Percentiles rank a stretch among this genome's conserved stretches.
These are phyloP conservation scores for Cygnus olor DNA, from an alignment of 2,797 vertebrate genomes.

Conservation along the genomic window DNA sequence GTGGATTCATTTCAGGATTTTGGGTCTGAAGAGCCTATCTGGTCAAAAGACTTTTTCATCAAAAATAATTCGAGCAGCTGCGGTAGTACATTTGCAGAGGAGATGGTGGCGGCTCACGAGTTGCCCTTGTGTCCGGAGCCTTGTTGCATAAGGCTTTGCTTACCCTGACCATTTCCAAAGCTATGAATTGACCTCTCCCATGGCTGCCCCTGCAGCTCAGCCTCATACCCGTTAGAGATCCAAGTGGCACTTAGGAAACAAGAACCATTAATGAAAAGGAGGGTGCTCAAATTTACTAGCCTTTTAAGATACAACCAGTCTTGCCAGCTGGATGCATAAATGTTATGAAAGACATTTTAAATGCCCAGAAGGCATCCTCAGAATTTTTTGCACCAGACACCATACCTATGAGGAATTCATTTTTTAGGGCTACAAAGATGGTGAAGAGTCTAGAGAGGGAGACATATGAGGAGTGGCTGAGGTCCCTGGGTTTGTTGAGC, in stretches of 20 bases:
- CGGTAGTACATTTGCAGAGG: background rate
- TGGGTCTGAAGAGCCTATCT: background rate
- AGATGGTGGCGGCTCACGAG: background rate
- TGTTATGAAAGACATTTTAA: background rate
- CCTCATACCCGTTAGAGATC: background rate
- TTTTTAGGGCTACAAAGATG: background rate
- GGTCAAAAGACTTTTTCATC: background rate
- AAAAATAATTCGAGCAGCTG: background rate
- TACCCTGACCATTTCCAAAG: background rate
- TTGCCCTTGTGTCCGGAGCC: background rate
- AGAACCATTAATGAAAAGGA: background rate
- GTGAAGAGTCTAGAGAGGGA: no score
- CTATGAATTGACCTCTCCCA: background rate
- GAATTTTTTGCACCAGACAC: background rate
- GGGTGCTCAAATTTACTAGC: background rate
- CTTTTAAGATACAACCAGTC: background rate
- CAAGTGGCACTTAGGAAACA: background rate
- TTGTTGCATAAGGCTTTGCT: background rate
- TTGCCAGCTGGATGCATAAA: background rate
- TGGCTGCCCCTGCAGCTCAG: background rate
- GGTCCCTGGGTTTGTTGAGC: no score
- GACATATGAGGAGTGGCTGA: no score
- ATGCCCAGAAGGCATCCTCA: background rate
- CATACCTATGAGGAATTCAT: background rate
- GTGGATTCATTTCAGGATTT: background rate